Conservation (phyloP, 2,888 invertebrate species). For the Achlya flavicornis region DNA sequence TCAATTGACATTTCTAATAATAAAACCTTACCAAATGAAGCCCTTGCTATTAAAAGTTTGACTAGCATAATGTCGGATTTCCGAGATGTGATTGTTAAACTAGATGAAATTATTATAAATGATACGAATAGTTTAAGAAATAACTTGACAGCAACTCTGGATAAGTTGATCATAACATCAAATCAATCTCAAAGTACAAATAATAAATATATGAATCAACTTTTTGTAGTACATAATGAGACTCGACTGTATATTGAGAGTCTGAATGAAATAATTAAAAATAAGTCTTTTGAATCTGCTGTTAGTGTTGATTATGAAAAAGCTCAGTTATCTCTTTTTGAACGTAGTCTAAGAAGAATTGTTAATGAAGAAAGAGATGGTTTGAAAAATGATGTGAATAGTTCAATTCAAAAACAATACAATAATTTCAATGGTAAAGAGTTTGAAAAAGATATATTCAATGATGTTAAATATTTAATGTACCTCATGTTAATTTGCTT, state of each 20-base stretch:
- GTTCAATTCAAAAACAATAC: not conserved
- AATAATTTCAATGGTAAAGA: not conserved
- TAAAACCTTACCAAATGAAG: not conserved
- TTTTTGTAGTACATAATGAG: not conserved
- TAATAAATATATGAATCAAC: not conserved
- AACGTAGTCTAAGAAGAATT: not conserved
- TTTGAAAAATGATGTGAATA: not conserved
- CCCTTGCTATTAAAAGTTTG: not conserved
- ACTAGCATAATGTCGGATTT: not conserved
- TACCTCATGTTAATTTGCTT: not conserved
- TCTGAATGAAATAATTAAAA: not conserved
- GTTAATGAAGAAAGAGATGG: not conserved
- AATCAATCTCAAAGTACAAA: not conserved
- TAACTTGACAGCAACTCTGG: not conserved
- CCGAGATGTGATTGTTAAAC: not conserved
- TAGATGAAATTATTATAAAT: not conserved
- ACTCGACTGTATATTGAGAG: not conserved
- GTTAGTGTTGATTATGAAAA: not conserved
- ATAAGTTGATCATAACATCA: not conserved
- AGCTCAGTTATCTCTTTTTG: not conserved
- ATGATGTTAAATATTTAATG: not conserved
- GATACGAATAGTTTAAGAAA: not conserved
- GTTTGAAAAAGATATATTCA: not conserved
- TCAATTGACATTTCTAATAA: not conserved
- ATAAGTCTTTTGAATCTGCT: not conserved